Evolutionary conservation across 2,888 invertebrate genomes (phyloP), one percentile per base, ranked within the genome.

Genomic region (Parnassius orleans): DNA sequence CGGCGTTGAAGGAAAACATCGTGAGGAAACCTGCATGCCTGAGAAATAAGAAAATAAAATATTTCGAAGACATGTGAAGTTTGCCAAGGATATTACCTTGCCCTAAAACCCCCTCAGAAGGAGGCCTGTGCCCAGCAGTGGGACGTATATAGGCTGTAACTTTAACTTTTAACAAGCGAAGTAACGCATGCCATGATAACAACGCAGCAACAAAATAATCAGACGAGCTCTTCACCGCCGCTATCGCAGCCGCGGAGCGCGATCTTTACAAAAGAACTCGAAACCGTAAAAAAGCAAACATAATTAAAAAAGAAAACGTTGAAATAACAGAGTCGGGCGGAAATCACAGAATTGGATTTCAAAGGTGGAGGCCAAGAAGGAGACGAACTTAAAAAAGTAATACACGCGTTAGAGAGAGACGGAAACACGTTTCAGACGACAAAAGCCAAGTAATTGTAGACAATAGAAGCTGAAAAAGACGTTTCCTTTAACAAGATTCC

Each of bases 381-480:
- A 69, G 84, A 87, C 67, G 70, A 66, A 50, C 1, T 15, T 72
- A 79, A 65, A 79, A 65, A 53, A 61, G 61, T 52, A 24, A 33
- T 14, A 53, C 66, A 53, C 63, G 57, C 15, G 78, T 69, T 61
- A 65, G 78, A 85, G 47, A 68, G 76, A 72, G 87, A 84, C 55
- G 57, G 68, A 65, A 51, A 66, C 66, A 78, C 69, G 68, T 73
- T 77, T 72, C 74, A 80, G 74, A 77, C 74, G 79, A 86, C 85
- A 89, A 87, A 48, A 85, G 87, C 83, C 83, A 83, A 87, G 87
- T 88, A 87, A 90, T 88, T 90, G 90, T 90, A 89, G 88, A 90
- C 90, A 90, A 90, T 87, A 80, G 84, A 69, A 79, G 80, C 90
- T 90, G 90, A 87, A 90, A 90, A 90, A 90, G 90, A 90, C 90